These are phyloP conservation scores for Drosophila repleta DNA, from an alignment of 1,140 invertebrate genomes.

Conservation along the genomic window DNA sequence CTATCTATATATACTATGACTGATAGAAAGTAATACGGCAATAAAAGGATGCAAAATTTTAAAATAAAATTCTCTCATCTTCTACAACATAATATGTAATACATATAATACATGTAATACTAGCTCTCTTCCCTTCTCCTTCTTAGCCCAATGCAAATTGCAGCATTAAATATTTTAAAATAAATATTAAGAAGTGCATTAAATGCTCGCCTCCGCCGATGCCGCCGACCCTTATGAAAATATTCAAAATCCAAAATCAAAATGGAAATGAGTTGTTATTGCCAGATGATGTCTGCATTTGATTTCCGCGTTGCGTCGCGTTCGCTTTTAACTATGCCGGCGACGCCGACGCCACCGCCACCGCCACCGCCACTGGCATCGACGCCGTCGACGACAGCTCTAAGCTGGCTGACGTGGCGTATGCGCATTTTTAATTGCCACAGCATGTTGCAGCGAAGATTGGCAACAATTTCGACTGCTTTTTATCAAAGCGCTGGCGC, in stretches of 20 bases:
- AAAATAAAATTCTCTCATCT: too few relatives aligned
- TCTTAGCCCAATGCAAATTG: background rate
- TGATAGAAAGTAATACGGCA: too few relatives aligned
- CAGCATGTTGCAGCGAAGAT: conserved; percentile 76
- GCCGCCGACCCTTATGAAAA: background rate
- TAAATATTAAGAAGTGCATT: background rate
- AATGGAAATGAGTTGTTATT: conserved; percentile 45
- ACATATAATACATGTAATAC: too few relatives aligned
- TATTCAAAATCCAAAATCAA: conserved; percentile 21
- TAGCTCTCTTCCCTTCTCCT: too few relatives aligned
- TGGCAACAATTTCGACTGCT: conserved; percentile 60
- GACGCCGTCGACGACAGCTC: conserved; percentile 36
- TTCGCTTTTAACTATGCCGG: conserved; percentile 65
- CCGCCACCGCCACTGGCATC: too few relatives aligned
- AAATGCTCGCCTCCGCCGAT: conserved; percentile 9
- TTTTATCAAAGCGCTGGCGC: conserved; percentile 58
- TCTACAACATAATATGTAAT: too few relatives aligned
- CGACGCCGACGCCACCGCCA: conserved; percentile 5
- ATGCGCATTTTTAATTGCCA: conserved; percentile 82
- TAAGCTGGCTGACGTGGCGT: conserved; percentile 60
- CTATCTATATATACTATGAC: too few relatives aligned
- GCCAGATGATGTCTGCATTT: conserved; percentile 60
- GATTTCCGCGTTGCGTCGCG: conserved; percentile 72
- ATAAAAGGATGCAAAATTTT: too few relatives aligned
- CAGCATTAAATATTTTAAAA: background rate